Percentiles rank a stretch among this genome's conserved stretches.
Conservation (phyloP, 2,888 invertebrate genomes). For the Heliconius ethilla region DNA sequence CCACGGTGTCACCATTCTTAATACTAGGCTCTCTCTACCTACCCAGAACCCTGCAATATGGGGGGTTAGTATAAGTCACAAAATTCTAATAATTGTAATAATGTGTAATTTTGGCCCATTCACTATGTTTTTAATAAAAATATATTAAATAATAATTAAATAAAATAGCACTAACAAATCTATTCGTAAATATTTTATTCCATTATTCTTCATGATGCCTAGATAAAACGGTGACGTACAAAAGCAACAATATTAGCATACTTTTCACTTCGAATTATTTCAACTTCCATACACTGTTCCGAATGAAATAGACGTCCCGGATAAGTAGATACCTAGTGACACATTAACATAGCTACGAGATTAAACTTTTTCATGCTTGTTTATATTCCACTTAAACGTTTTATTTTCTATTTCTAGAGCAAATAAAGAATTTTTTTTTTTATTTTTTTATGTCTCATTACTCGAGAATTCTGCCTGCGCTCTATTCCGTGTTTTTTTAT, state of each 20-base stretch:
- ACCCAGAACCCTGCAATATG: no score
- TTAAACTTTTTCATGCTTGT: constrained; percentile 44
- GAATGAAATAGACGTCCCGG: constrained; percentile 51
- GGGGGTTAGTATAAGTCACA: no score
- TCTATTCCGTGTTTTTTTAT: neutral
- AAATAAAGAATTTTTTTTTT: neutral
- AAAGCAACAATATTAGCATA: constrained; percentile 53
- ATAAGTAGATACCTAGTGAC: constrained; percentile 46
- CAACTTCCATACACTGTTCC: constrained; percentile 34
- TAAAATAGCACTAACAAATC: neutral
- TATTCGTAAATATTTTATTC: neutral
- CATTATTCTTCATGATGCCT: neutral
- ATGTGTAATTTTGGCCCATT: neutral
- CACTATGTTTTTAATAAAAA: neutral
- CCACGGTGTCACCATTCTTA: no score
- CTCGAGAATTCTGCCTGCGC: neutral
- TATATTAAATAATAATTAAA: neutral
- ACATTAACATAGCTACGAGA: constrained; percentile 63
- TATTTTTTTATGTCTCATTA: neutral
- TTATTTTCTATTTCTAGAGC: constrained; percentile 14
- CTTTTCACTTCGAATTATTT: constrained; percentile 51
- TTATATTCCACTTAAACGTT: neutral
- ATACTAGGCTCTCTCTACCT: no score
- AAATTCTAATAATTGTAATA: no score
- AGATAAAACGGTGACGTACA: constrained; percentile 20